These are phyloP conservation scores for Balaeniceps rex DNA, from an alignment of 2,113 vertebrate species.

Conservation along the genomic window DNA sequence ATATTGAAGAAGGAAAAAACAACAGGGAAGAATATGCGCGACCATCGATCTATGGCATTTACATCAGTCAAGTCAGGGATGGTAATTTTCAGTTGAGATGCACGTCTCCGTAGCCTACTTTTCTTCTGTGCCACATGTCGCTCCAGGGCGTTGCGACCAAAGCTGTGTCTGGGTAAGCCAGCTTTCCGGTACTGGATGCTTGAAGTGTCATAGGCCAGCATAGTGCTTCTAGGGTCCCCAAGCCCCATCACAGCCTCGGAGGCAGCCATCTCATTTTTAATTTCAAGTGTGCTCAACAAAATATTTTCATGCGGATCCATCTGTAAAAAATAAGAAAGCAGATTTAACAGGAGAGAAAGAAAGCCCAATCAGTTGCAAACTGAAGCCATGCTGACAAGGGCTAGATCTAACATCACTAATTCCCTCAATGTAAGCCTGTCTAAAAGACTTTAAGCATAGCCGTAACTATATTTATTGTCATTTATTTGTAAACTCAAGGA, in stretches of 20 bases:
- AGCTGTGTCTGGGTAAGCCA: constrained; percentile 90
- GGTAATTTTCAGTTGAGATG: constrained; percentile 95
- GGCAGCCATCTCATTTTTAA: constrained; percentile 97
- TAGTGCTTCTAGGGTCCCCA: constrained; percentile 90
- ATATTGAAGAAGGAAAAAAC: constrained; percentile 98
- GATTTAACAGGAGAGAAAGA: not conserved
- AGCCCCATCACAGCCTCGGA: constrained; percentile 92
- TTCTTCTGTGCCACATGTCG: constrained; percentile 95
- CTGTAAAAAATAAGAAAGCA: constrained; percentile 65
- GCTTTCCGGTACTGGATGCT: constrained; percentile 95
- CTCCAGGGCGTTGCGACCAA: constrained; percentile 90
- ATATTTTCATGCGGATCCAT: constrained; percentile 99
- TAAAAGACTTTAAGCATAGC: not conserved
- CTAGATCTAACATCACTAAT: not conserved
- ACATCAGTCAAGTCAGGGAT: constrained; percentile 99
- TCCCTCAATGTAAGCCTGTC: not conserved
- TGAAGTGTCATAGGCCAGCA: constrained; percentile 93
- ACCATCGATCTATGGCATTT: constrained; percentile 98
- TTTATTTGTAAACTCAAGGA: not conserved
- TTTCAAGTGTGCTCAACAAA: constrained; percentile 94
- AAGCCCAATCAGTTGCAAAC: not conserved
- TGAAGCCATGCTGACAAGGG: not conserved
- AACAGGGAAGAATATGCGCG: constrained; percentile 96
- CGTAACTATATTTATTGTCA: not conserved
- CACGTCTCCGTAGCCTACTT: constrained; percentile 89